phyloP scores from a whole-genome alignment of 2,113 vertebrate genomes.

The Corapipo altera region DNA sequence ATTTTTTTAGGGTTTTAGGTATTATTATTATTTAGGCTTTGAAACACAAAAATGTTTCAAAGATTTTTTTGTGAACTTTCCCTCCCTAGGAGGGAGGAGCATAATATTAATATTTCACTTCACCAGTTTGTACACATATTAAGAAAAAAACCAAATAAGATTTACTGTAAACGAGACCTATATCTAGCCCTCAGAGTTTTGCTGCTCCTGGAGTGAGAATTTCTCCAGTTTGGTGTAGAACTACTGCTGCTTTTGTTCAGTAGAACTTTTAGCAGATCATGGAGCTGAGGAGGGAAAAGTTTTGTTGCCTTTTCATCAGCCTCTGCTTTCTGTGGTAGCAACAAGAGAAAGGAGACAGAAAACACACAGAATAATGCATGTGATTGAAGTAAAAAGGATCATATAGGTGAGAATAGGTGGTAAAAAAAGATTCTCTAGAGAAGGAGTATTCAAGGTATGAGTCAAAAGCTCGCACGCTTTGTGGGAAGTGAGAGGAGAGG shows the following conservation, averaged over 20 bases:
- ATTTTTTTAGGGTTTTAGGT: not conserved
- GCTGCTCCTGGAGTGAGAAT: not conserved
- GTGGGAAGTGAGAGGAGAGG: not conserved
- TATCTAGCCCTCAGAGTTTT: not conserved
- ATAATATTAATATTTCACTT: not conserved
- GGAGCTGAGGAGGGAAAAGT: not conserved
- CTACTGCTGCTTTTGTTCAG: not conserved
- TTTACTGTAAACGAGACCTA: not conserved
- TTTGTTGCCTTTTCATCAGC: not conserved
- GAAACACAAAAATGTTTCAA: not conserved
- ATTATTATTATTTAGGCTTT: not conserved
- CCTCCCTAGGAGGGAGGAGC: not conserved
- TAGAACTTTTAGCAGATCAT: not conserved
- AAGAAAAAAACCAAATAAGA: not conserved
- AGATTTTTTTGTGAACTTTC: not conserved
- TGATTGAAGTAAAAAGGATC: not conserved
- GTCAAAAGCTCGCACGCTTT: not conserved
- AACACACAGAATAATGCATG: not conserved
- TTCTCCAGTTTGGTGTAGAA: not conserved
- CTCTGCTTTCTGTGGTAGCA: not conserved
- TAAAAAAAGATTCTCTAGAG: not conserved
- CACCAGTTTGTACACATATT: not conserved
- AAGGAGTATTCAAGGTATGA: not conserved
- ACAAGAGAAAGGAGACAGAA: not conserved
- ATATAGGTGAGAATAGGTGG: not conserved